Percentiles rank a stretch among this genome's conserved stretches.
Evolutionary conservation across 2,113 vertebrate genomes (phyloP).

Genomic region (Trochalopteron elliotii): DNA sequence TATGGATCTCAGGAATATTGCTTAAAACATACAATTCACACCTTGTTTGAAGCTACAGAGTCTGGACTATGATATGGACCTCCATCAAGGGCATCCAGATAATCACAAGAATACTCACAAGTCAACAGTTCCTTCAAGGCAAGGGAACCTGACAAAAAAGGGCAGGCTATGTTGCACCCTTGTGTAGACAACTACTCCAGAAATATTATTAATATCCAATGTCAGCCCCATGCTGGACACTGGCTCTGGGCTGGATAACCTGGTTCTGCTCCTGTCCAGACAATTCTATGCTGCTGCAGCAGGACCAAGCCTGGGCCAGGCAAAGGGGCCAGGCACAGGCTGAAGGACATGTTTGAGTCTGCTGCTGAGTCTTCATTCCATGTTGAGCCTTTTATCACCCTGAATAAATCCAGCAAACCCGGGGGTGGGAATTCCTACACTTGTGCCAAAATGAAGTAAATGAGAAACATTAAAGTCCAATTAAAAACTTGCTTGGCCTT

Average conservation of each 20-base stretch:
- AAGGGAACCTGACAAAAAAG: background rate
- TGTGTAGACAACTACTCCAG: background rate
- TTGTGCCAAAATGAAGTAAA: constrained; percentile 55
- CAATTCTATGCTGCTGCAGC: background rate
- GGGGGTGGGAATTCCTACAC: constrained; percentile 15
- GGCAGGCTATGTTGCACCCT: background rate
- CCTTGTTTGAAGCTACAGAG: background rate
- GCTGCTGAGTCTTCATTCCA: background rate
- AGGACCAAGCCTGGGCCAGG: background rate
- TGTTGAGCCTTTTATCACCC: background rate
- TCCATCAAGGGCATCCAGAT: background rate
- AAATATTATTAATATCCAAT: background rate
- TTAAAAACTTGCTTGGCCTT: constrained; percentile 59
- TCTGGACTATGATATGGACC: background rate
- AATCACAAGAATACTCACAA: background rate
- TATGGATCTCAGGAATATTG: background rate
- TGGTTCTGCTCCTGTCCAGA: background rate
- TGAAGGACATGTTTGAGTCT: background rate
- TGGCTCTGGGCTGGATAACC: background rate
- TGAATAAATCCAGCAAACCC: constrained; percentile 36
- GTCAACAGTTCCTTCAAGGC: background rate
- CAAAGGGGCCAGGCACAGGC: background rate
- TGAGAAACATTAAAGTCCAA: constrained; percentile 61
- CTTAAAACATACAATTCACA: background rate
- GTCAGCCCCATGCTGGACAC: background rate